These are phyloP conservation scores for Caenorhabditis sp. DNA, from an alignment of 2,888 invertebrate species.

Conservation along the genomic window DNA sequence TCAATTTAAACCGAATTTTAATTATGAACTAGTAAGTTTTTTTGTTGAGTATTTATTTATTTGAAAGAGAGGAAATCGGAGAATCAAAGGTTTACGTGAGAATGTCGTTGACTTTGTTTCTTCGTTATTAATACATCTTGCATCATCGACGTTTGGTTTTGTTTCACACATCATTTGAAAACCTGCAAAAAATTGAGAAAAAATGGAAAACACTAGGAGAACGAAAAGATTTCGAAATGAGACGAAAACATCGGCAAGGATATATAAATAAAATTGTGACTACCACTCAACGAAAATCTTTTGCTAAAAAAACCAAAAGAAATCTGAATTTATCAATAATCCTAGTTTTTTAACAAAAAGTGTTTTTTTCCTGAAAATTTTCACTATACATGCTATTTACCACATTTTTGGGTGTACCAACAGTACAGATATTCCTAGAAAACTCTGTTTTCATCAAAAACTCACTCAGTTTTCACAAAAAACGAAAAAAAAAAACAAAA, in stretches of 20 bases:
- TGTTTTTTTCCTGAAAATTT: too few species aligned
- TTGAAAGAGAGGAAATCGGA: background rate
- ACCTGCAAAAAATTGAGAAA: background rate
- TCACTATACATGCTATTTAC: too few species aligned
- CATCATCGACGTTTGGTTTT: background rate
- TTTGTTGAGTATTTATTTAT: background rate
- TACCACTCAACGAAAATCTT: too few species aligned
- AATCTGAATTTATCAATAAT: too few species aligned
- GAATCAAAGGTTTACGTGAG: background rate
- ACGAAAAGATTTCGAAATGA: background rate
- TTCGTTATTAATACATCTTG: background rate
- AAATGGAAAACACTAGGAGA: background rate
- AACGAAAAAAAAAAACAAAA: too few species aligned
- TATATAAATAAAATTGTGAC: too few species aligned
- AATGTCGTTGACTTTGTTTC: background rate
- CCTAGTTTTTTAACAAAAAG: too few species aligned
- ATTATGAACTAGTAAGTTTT: background rate
- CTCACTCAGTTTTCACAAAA: too few species aligned
- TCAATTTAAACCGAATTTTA: conserved; percentile 8
- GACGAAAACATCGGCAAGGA: background rate
- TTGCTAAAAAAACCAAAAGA: too few species aligned
- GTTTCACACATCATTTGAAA: background rate
- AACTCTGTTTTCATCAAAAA: too few species aligned
- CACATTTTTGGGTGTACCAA: too few species aligned
- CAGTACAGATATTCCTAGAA: too few species aligned